Evolutionary conservation across 1,140 invertebrate species (phyloP).

Genomic region (Diorhabda carinulata): DNA sequence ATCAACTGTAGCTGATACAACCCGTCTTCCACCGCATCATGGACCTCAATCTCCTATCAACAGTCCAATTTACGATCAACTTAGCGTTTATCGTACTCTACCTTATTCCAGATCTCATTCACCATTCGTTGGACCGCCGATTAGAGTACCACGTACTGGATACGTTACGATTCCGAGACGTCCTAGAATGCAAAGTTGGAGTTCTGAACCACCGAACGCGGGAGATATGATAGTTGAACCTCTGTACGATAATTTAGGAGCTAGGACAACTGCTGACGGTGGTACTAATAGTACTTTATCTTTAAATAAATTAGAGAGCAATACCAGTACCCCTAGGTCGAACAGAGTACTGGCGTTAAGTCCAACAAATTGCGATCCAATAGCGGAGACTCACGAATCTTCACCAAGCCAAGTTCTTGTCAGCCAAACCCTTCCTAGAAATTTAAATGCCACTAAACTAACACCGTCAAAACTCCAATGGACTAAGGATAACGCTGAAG

Average conservation of each 20-base stretch:
- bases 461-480: slow-evolving; percentile 35
- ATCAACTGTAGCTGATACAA: slow-evolving; percentile 68
- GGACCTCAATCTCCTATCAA: slow-evolving; percentile 51
- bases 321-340: slow-evolving; percentile 47
- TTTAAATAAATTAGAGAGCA: slow-evolving; percentile 58
- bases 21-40: slow-evolving; percentile 54
- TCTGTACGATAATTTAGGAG: slow-evolving; percentile 78
- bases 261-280: slow-evolving; percentile 78
- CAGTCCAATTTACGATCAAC: slow-evolving; percentile 55
- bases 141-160: slow-evolving; percentile 59
- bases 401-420: slow-evolving; percentile 46
- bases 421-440: slow-evolving; percentile 49
- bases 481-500: slow-evolving; percentile 33
- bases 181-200: slow-evolving; percentile 77
- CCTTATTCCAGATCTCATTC: slow-evolving; percentile 70
- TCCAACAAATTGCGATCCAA: slow-evolving; percentile 57
- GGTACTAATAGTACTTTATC: slow-evolving; percentile 68
- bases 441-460: slow-evolving; percentile 39
- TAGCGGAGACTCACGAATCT: slow-evolving; percentile 58
- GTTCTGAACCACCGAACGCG: slow-evolving; percentile 48
- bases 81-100: slow-evolving; percentile 61
- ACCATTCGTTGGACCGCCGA: slow-evolving; percentile 55
- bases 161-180: slow-evolving; percentile 81
- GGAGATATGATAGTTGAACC: slow-evolving; percentile 58
- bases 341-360: slow-evolving; percentile 43